These are phyloP conservation scores for Halictus rubicundus DNA, from an alignment of 1,140 invertebrate species.

Conservation along the genomic window DNA sequence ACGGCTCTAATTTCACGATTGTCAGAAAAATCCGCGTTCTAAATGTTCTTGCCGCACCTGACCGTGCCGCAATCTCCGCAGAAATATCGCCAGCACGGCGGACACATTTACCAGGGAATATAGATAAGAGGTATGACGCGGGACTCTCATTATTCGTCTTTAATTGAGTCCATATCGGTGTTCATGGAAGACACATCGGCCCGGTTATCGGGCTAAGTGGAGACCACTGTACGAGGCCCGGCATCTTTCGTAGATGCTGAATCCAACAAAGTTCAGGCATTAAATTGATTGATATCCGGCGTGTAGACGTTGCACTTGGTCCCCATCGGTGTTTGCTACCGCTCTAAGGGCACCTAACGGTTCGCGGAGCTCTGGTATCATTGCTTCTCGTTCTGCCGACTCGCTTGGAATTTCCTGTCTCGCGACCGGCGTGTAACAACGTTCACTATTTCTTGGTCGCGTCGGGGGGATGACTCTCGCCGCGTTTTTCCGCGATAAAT, in stretches of 20 bases:
- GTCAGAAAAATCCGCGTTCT: no score
- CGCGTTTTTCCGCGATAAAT: slow-evolving; percentile 46
- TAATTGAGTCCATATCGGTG: no score
- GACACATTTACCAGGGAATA: no score
- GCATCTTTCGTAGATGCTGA: not conserved
- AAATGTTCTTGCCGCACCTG: no score
- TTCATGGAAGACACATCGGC: no score
- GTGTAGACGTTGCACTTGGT: not conserved
- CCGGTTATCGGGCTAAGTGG: no score
- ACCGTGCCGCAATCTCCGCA: no score
- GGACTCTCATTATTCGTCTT: no score
- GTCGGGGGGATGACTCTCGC: not conserved
- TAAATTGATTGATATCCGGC: not conserved
- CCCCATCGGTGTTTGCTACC: not conserved
- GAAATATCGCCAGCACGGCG: no score
- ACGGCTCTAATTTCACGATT: no score
- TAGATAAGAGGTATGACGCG: no score
- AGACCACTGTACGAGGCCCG: no score
- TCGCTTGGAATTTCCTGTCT: slow-evolving; percentile 41
- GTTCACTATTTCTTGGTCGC: slow-evolving; percentile 14
- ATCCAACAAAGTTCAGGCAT: not conserved
- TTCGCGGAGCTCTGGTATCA: slow-evolving; percentile 16
- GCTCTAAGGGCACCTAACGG: slow-evolving; percentile 39
- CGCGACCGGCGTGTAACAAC: slow-evolving; percentile 13
- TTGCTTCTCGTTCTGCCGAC: not conserved